A percentile compares a stretch with the other conserved stretches of the same genome.
These are phyloP conservation scores for Brachionichthys hirsutus DNA, from an alignment of 2,113 vertebrate species.

Conservation along the genomic window DNA sequence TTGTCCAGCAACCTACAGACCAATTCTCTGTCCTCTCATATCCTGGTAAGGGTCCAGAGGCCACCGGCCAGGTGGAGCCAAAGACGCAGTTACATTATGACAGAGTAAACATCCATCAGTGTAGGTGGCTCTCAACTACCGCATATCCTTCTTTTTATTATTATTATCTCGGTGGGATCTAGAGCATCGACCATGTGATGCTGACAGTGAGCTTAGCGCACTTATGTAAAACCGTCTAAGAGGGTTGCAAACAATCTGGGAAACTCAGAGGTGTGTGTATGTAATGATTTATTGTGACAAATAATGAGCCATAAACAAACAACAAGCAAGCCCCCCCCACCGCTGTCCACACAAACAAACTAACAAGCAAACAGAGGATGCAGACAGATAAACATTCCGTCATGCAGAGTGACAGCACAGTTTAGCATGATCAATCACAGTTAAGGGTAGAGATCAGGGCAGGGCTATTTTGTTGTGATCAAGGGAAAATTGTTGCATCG, in stretches of 20 bases:
- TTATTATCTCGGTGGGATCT: conserved; percentile 33
- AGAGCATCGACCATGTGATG: conserved; percentile 33
- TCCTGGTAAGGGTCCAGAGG: conserved; percentile 45
- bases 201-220: conserved; percentile 47
- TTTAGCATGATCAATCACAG: conserved; percentile 59
- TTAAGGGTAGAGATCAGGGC: conserved; percentile 24
- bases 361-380: conserved; percentile 59
- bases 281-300: conserved; percentile 71
- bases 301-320: conserved; percentile 71
- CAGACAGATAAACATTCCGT: conserved; percentile 55
- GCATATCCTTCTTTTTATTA: conserved; percentile 28
- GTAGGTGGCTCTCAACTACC: conserved; percentile 43
- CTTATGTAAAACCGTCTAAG: conserved; percentile 60
- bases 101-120: conserved; percentile 70
- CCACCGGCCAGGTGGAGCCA: conserved; percentile 52
- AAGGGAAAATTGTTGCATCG: conserved; percentile 3
- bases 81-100: conserved; percentile 62
- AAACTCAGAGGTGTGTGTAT: conserved; percentile 14
- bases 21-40: conserved; percentile 53
- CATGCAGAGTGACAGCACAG: conserved; percentile 26
- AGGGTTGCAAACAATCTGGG: conserved; percentile 31
- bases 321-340: conserved; percentile 61
- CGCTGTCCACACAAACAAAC: conserved; percentile 64
- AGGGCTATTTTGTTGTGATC: conserved; percentile 34
- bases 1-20: conserved; percentile 38